Conservation (phyloP, 2,797 vertebrate genomes). For the Diglossa cyanea region DNA sequence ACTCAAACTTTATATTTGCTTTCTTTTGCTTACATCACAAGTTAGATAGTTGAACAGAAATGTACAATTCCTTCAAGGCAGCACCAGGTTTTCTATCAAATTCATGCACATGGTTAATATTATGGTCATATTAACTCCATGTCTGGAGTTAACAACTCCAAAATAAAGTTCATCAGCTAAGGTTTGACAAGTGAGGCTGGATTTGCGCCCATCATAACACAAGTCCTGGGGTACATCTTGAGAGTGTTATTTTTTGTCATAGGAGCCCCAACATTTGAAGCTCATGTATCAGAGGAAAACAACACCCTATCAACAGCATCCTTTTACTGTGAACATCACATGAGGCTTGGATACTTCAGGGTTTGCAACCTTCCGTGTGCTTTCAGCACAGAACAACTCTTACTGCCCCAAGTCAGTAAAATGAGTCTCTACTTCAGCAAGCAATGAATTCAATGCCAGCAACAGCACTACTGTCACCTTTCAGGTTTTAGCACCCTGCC, state of each 20-base stretch:
- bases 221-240: neutral
- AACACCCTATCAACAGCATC: neutral
- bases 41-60: neutral
- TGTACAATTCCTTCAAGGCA: neutral
- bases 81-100: neutral
- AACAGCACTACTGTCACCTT: neutral
- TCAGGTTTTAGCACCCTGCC: neutral
- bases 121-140: neutral
- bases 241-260: neutral
- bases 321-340: neutral
- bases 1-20: neutral
- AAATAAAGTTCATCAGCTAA: neutral
- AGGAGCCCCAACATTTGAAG: neutral
- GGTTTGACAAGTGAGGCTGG: neutral
- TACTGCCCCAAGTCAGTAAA: neutral
- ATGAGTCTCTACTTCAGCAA: neutral
- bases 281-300: neutral
- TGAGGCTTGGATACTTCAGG: neutral
- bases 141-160: neutral
- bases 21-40: neutral
- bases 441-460: rapidly evolving
- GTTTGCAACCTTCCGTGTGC: neutral
- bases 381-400: neutral
- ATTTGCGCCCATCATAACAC: neutral
- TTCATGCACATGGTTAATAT: neutral